Conservation (phyloP, 2,113 vertebrate genomes). For the Phalacrocorax carbo region DNA sequence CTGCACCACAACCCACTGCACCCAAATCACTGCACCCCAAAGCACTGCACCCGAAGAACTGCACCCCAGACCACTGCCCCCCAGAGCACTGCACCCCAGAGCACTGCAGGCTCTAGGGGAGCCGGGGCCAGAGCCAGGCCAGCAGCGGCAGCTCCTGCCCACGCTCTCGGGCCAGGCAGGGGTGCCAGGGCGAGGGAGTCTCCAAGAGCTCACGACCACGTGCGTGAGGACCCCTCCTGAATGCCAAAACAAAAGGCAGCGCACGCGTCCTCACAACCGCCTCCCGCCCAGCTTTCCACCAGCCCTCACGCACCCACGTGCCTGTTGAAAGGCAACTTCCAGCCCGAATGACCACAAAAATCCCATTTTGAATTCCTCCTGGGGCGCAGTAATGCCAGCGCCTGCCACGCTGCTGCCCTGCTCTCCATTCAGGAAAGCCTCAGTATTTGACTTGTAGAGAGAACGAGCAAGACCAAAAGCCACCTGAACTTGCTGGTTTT, state of each 20-base stretch:
- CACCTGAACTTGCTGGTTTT: neutral
- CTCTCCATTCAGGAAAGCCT: neutral
- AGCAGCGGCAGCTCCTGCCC: neutral
- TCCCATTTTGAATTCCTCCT: no score
- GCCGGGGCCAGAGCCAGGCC: neutral
- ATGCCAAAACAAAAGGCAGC: neutral
- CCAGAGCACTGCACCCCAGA: neutral
- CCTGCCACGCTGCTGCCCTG: neutral
- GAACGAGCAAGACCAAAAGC: neutral
- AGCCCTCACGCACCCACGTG: rapidly evolving
- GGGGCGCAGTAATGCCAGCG: neutral
- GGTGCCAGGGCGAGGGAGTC: neutral
- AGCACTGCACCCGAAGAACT: neutral
- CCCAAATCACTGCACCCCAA: no score
- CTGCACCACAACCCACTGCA: no score
- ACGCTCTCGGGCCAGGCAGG: neutral
- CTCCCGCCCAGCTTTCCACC: neutral
- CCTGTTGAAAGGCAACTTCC: neutral
- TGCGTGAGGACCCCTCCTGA: neutral
- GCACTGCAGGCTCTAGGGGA: neutral
- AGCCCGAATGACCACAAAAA: neutral
- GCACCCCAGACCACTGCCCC: neutral
- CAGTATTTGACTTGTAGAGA: no score
- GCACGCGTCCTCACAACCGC: rapidly evolving
- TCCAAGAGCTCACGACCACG: neutral